Evolutionary conservation across 37 sponge, comb jelly and placozoan genomes (phyloP).

Genomic region (Beroe forskalii): DNA sequence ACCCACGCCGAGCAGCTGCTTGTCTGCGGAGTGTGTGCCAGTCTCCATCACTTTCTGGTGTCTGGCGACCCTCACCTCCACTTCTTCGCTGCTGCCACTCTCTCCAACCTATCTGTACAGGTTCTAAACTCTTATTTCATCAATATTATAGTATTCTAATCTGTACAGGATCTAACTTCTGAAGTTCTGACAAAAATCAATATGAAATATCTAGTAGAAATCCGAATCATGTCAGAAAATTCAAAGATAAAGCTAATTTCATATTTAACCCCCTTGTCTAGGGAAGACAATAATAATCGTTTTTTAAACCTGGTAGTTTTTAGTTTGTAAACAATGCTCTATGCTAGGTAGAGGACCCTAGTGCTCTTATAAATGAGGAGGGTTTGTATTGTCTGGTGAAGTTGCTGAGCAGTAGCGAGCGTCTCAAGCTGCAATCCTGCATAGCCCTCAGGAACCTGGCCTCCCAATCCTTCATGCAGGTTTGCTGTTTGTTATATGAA

Average conservation of each 20-base stretch:
- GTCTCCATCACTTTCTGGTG: slow-evolving; percentile 37
- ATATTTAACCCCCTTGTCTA: too few relatives aligned
- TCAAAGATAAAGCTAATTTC: too few relatives aligned
- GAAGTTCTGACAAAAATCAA: too few relatives aligned
- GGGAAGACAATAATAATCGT: too few relatives aligned
- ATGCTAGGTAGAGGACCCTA: slow-evolving; percentile 54
- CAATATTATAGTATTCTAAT: too few relatives aligned
- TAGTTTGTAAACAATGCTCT: too few relatives aligned
- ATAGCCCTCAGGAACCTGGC: slow-evolving; percentile 58
- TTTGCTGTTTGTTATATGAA: background rate
- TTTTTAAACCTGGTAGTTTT: too few relatives aligned
- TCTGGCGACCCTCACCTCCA: slow-evolving; percentile 34
- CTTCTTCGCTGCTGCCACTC: slow-evolving; percentile 32
- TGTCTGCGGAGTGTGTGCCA: slow-evolving; percentile 18
- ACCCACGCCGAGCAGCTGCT: slow-evolving; percentile 29
- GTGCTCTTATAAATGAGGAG: slow-evolving; percentile 31
- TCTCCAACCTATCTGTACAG: slow-evolving; percentile 46
- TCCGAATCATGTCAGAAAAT: too few relatives aligned
- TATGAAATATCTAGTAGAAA: too few relatives aligned
- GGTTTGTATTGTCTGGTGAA: slow-evolving; percentile 27
- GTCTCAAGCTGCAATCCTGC: slow-evolving; percentile 45
- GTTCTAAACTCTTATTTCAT: background rate
- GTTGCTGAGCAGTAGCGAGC: background rate
- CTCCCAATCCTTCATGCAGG: slow-evolving; percentile 56
- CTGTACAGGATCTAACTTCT: too few relatives aligned